These are phyloP conservation scores for Eurystomus glaucurus DNA, from an alignment of 2,797 vertebrate genomes.

Conservation along the genomic window DNA sequence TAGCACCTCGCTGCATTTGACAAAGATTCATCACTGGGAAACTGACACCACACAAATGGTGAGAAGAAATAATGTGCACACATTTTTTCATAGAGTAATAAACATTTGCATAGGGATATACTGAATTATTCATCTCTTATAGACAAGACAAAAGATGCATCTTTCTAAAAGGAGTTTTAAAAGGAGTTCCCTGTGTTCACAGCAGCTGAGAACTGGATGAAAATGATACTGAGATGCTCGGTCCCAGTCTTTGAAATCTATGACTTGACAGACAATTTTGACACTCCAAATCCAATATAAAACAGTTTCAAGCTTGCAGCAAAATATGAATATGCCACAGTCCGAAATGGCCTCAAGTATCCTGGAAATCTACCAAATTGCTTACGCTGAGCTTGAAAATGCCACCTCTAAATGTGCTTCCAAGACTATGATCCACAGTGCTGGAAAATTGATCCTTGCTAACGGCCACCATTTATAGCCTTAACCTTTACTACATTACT, in stretches of 20 bases:
- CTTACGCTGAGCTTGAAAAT: not conserved
- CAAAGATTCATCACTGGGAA: constrained; percentile 21
- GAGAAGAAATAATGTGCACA: not conserved
- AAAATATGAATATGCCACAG: constrained; percentile 16
- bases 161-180: not conserved
- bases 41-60: not conserved
- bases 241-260: not conserved
- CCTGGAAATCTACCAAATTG: not conserved
- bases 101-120: constrained; percentile 31
- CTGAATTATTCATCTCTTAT: not conserved
- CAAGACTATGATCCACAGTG: constrained; percentile 6
- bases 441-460: not conserved
- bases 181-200: not conserved
- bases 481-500: constrained; percentile 12
- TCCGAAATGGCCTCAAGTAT: not conserved
- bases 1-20: not conserved
- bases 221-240: not conserved
- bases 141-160: constrained; percentile 19
- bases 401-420: not conserved
- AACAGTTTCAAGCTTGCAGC: not conserved
- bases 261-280: not conserved
- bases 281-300: constrained; percentile 8
- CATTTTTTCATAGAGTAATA: constrained; percentile 1
- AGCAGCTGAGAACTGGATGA: not conserved
- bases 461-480: not conserved